These are phyloP conservation scores for Jordanella pulchra DNA, from an alignment of 2,797 vertebrate genomes.

Conservation along the genomic window DNA sequence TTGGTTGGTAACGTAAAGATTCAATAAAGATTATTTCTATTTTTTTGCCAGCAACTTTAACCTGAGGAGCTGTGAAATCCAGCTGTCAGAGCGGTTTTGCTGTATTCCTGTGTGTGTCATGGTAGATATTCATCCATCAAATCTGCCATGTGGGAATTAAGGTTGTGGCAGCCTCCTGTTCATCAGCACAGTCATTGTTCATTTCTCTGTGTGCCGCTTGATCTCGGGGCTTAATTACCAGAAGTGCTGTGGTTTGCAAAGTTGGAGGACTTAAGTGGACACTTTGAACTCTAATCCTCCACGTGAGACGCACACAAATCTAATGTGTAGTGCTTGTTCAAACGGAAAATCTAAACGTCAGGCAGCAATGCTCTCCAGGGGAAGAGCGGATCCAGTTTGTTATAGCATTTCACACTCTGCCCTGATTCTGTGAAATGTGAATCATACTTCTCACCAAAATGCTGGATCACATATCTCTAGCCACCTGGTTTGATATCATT, in stretches of 20 bases:
- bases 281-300: slow-evolving; percentile 78
- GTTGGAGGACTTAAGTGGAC: slow-evolving; percentile 75
- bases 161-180: slow-evolving; percentile 61
- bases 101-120: slow-evolving; percentile 46
- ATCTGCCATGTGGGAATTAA: slow-evolving; percentile 66
- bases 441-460: slow-evolving; percentile 59
- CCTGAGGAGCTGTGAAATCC: slow-evolving; percentile 34
- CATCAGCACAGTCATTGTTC: slow-evolving; percentile 75
- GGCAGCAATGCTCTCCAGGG: slow-evolving; percentile 50
- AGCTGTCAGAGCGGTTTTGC: slow-evolving; percentile 49
- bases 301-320: slow-evolving; percentile 71
- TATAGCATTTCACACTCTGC: slow-evolving; percentile 64
- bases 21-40: slow-evolving; percentile 9
- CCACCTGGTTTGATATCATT: slow-evolving; percentile 44
- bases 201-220: slow-evolving; percentile 68
- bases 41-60: slow-evolving; percentile 19
- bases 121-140: slow-evolving; percentile 69
- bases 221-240: slow-evolving; percentile 77
- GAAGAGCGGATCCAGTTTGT: slow-evolving; percentile 63
- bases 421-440: slow-evolving; percentile 69
- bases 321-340: slow-evolving; percentile 70
- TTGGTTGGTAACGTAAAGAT: slow-evolving; percentile 19
- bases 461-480: slow-evolving; percentile 50
- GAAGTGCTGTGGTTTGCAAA: slow-evolving; percentile 75
- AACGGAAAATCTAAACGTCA: slow-evolving; percentile 66